Conservation (phyloP, 1,140 invertebrate species). For the Lepidotrigona ventralis region DNA sequence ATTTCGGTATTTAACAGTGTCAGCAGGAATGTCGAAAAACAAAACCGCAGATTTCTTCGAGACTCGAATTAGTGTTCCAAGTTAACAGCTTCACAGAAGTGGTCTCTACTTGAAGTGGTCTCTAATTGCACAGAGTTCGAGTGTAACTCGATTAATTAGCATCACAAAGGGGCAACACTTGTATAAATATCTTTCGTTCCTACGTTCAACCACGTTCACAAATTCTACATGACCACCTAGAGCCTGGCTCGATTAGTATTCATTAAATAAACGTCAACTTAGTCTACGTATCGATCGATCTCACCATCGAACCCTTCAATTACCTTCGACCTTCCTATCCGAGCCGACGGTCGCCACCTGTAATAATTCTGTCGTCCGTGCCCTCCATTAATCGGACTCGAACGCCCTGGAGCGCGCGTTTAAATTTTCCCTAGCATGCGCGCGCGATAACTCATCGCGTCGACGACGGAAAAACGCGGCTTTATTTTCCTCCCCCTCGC, state of each 20-base stretch:
- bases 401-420: background rate
- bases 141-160: too few species aligned
- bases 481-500: background rate
- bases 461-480: background rate
- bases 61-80: too few species aligned
- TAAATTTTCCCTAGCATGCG: background rate
- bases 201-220: too few species aligned
- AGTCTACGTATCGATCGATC: background rate
- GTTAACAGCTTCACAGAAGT: too few species aligned
- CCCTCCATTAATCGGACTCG: background rate
- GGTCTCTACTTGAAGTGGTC: too few species aligned
- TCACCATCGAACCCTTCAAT: constrained; percentile 1
- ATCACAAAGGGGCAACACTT: background rate
- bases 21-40: too few species aligned
- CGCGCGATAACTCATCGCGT: constrained; percentile 1
- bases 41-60: too few species aligned
- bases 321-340: background rate
- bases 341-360: background rate
- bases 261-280: constrained; percentile 8
- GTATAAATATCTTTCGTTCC: background rate
- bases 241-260: background rate
- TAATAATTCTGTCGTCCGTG: constrained; percentile 5
- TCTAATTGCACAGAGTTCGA: too few species aligned
- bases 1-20: too few species aligned
- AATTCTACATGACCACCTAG: background rate